phyloP scores from a whole-genome alignment of 2,888 invertebrate species.

The Drosophila infuscata region DNA sequence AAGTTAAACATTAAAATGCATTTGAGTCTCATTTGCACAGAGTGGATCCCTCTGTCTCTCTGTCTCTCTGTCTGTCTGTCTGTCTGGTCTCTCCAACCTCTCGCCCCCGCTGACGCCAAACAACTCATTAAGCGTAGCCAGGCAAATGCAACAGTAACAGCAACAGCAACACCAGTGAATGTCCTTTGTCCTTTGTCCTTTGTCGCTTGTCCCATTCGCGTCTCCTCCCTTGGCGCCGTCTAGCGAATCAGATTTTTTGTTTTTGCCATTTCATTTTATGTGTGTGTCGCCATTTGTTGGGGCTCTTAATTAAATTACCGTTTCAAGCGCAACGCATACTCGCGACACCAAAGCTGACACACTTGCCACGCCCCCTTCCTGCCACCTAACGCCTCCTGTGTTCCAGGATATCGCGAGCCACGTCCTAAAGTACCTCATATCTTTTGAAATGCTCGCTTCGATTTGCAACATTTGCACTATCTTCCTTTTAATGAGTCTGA shows the following conservation, averaged over 20 bases:
- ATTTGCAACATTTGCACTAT: slow-evolving; percentile 22
- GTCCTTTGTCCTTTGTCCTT: slow-evolving; percentile 32
- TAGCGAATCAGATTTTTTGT: slow-evolving; percentile 50
- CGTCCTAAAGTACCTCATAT: slow-evolving; percentile 10
- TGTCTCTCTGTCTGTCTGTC: not conserved
- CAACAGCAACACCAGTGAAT: slow-evolving; percentile 8
- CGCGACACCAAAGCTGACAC: slow-evolving; percentile 4
- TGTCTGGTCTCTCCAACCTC: not conserved
- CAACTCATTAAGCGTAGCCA: slow-evolving; percentile 51
- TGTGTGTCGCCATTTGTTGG: slow-evolving; percentile 46
- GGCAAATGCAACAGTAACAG: slow-evolving; percentile 6
- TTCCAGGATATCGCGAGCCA: not conserved
- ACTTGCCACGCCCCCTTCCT: not conserved
- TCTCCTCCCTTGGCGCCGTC: slow-evolving; percentile 60
- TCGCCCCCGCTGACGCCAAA: slow-evolving; percentile 20
- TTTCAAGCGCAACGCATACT: slow-evolving; percentile 31
- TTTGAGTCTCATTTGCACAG: slow-evolving; percentile 25
- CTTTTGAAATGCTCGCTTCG: slow-evolving; percentile 13
- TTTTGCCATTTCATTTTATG: slow-evolving; percentile 33
- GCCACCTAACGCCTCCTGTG: not conserved
- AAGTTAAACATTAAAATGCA: slow-evolving; percentile 41
- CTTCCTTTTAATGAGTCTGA: slow-evolving; percentile 1
- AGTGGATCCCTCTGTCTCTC: not conserved
- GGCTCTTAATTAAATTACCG: slow-evolving; percentile 73
- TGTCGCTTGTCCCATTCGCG: not conserved